Conservation (phyloP, 2,797 vertebrate species). For the Amniataba percoides region DNA sequence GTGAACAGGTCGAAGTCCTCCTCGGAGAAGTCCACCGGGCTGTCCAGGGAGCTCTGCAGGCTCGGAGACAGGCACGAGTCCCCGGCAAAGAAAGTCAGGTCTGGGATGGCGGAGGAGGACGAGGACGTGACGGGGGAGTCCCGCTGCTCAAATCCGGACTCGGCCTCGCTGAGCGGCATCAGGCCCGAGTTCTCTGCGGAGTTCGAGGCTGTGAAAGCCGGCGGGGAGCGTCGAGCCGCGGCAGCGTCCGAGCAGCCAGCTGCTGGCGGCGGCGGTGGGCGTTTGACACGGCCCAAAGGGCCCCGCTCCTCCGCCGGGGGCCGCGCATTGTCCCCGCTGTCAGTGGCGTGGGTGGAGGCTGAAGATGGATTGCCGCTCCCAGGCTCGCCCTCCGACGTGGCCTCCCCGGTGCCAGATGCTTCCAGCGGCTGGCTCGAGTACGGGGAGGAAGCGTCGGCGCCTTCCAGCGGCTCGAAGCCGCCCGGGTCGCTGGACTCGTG, state of each 20-base stretch:
- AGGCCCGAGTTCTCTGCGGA: constrained; percentile 71
- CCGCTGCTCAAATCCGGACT: constrained; percentile 72
- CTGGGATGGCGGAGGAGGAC: constrained; percentile 73
- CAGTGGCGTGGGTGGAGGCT: constrained; percentile 75
- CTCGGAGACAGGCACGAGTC: constrained; percentile 90
- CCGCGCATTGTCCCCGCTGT: constrained; percentile 84
- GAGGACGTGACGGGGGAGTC: constrained; percentile 75
- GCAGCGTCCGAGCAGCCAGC: constrained; percentile 75
- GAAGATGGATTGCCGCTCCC: constrained; percentile 77
- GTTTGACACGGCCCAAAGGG: constrained; percentile 61
- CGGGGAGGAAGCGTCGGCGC: constrained; percentile 82
- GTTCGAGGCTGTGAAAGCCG: constrained; percentile 66
- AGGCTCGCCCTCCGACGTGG: constrained; percentile 76
- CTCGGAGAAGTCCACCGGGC: constrained; percentile 92
- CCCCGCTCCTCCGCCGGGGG: constrained; percentile 81
- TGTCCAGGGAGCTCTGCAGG: constrained; percentile 88
- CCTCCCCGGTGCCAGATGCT: constrained; percentile 81
- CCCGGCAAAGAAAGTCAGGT: constrained; percentile 88
- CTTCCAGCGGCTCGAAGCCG: constrained; percentile 85
- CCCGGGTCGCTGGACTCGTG: constrained; percentile 85
- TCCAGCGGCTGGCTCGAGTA: constrained; percentile 85
- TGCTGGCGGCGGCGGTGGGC: constrained; percentile 55
- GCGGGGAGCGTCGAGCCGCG: constrained; percentile 64
- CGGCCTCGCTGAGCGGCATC: constrained; percentile 54
- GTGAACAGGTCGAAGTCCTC: constrained; percentile 96